Evolutionary conservation across 2,113 vertebrate genomes (phyloP), one percentile per base, ranked within the genome.

Genomic region (Gobius niger): DNA sequence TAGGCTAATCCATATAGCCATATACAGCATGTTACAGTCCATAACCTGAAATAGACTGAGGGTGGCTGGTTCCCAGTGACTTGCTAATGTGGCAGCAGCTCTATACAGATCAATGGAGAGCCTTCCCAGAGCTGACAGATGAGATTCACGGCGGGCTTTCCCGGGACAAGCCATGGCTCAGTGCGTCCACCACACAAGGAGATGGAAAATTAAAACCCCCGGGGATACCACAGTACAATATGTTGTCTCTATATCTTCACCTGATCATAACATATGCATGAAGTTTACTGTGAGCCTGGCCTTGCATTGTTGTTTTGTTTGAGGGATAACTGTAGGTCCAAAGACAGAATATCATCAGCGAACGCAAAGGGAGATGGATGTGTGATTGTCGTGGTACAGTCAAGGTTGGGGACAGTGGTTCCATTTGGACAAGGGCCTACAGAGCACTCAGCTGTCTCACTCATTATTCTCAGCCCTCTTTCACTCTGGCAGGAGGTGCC

Each of bases 321-420:
- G 72, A 70, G 56, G 67, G 77, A 61, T 54, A 54, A 54, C 18
- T 54, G 24, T 52, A n/a, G 15, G 24, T 34, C 62, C 70, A 63
- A 41, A n/a, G 72, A 72, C 47, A 65, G 56, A 68, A 62, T 49
- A 67, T 76, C 68, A 75, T 75, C 50, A 34, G 73, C 63, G 72
- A 70, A 75, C 60, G 67, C 46, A 61, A 47, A 42, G 44, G 4
- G 65, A 86, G 82, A 91, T 81, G 72, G 73, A 88, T 84, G 85
- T 63, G 60, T 67, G 74, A 75, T 82, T 89, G 76, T 46, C 75
- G 46, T 16, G 11, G 71, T 41, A 53, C 18, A 77, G 85, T 80
- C 82, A 82, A 87, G 86, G 86, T 91, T 82, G 86, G 84, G 81
- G 84, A 89, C 87, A 64, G 61, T 75, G 63, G 40, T 53, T 16